phyloP scores from a whole-genome alignment of 92 coral and sea anemone genomes.

The Phenganax marumi region DNA sequence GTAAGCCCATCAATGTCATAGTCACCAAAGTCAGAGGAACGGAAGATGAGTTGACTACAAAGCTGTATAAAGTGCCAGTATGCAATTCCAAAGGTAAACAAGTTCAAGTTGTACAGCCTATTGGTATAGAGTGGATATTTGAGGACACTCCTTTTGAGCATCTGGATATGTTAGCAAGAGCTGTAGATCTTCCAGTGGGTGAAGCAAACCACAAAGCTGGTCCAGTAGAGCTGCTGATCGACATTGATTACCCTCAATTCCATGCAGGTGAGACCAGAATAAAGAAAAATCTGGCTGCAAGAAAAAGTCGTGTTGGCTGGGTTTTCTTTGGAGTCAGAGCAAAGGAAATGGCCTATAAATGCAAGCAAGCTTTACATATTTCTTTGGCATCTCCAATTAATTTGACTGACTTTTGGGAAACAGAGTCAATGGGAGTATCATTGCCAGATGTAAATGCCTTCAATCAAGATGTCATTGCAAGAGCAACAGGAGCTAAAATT shows the following conservation, averaged over 20 bases:
- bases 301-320: conserved; percentile 66
- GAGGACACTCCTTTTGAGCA: conserved; percentile 34
- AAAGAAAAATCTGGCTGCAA: conserved; percentile 44
- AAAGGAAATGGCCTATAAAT: conserved; percentile 14
- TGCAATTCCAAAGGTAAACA: background rate
- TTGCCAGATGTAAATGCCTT: conserved; percentile 31
- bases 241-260: conserved; percentile 59
- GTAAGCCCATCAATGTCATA: conserved; percentile 39
- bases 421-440: conserved; percentile 62
- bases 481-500: background rate
- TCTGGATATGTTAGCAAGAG: conserved; percentile 22
- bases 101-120: conserved; percentile 52
- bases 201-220: conserved; percentile 48
- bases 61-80: conserved; percentile 47
- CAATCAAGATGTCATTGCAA: background rate
- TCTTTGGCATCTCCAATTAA: conserved; percentile 54
- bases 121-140: conserved; percentile 63
- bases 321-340: conserved; percentile 50
- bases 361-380: conserved; percentile 36
- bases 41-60: conserved; percentile 51
- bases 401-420: conserved; percentile 46
- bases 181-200: conserved; percentile 33
- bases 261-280: conserved; percentile 63
- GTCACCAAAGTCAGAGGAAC: conserved; percentile 58
- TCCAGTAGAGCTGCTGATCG: conserved; percentile 57